A percentile compares a stretch with the other conserved stretches of the same genome.
phyloP scores from a whole-genome alignment of 2,797 vertebrate species.

The Spinibarbus caldwelli region DNA sequence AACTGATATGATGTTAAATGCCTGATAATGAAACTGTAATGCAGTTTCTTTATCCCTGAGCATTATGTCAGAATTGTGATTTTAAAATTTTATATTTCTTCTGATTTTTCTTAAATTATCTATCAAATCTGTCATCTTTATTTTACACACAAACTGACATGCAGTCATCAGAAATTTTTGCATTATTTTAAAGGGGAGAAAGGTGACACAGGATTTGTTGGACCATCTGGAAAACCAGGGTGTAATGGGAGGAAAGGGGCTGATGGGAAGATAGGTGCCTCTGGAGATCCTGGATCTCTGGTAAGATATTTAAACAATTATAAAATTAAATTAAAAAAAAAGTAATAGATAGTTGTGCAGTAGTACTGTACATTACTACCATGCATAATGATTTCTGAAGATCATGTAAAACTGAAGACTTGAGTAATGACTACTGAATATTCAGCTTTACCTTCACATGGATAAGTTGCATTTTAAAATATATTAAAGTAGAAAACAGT shows the following conservation, averaged over 20 bases:
- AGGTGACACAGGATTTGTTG: slow-evolving; percentile 62
- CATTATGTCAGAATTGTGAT: neutral
- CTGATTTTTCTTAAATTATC: neutral
- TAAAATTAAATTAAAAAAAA: neutral
- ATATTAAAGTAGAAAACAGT: too few species aligned
- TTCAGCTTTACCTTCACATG: too few species aligned
- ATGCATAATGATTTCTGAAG: neutral
- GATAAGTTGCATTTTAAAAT: neutral
- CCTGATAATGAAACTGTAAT: neutral
- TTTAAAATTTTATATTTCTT: neutral
- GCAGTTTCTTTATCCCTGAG: neutral
- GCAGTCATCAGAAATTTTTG: neutral
- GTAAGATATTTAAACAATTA: slow-evolving; percentile 59
- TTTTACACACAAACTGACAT: neutral
- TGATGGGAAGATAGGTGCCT: slow-evolving; percentile 60
- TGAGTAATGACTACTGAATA: neutral
- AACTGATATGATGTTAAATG: neutral
- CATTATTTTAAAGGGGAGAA: slow-evolving; percentile 68
- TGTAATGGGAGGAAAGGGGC: slow-evolving; percentile 66
- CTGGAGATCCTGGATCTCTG: slow-evolving; percentile 66
- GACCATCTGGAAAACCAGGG: slow-evolving; percentile 65
- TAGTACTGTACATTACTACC: neutral
- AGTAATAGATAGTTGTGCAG: neutral
- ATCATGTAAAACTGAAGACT: neutral
- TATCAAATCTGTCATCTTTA: neutral